Evolutionary conservation across 2,113 vertebrate species (phyloP), one percentile per base, ranked within the genome.

Genomic region (Bungarus multicinctus): DNA sequence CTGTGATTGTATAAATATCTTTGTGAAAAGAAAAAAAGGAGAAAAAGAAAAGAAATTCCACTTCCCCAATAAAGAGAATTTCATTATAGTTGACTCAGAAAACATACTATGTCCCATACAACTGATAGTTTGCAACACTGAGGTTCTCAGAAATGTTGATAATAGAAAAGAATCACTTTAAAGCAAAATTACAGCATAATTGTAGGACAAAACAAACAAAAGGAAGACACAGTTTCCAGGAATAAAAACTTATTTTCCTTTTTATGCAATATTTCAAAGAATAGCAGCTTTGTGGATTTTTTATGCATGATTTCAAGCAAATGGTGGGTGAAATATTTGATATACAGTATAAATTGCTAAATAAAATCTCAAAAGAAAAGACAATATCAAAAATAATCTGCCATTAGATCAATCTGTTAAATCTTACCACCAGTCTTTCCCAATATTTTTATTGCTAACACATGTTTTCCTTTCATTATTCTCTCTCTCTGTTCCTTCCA

Each of bases 131-230:
- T 64, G 1, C 39, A n/a, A 69, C 25, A n/a, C 25, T 8, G 39
- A 47, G 3, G 1, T 92, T 89, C 91, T 92, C 50, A 92, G 91
- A 89, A 92, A 81, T 92, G 91, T 85, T 92, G 87, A 89, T 87
- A 89, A 89, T 92, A 92, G 89, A 69, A 92, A 74, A 81, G 50
- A 16, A 55, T 89, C 6, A 23, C 25, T 57, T 92, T 89, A 81
- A 52, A 22, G 85, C 14, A 53, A 88, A 88, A 88, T 57, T 81
- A 57, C 60, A 92, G 64, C 86, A 54, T 45, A 64, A 45, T 2
- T 5, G 58, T 3, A 30, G 47, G 64, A 69, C 91, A 92, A 92
- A 89, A 47, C 34, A 92, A 92, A 18, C 52, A 89, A 23, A 89
- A 43, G 18, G 50, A 89, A 89, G 23, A 55, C 23, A 30, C 4